Evolutionary conservation across 2,888 invertebrate genomes (phyloP), one percentile per base, ranked within the genome.

Genomic region (Athalia cordata): DNA sequence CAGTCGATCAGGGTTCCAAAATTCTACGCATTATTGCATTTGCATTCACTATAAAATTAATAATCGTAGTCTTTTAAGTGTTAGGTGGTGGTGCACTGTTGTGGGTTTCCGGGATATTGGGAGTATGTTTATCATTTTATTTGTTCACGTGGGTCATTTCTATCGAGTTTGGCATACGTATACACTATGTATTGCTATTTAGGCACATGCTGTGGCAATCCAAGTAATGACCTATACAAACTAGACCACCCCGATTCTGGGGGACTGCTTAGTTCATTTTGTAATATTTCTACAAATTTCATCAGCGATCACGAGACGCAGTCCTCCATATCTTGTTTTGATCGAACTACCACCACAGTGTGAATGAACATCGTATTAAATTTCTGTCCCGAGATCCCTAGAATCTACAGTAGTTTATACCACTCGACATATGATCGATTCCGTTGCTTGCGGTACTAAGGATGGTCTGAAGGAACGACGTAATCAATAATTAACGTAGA

Each of bases 41-140:
- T 55, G 61, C 62, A 65, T 75, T 79, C 67, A 65, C 77, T 67
- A 78, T 74, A 29, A 79, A 78, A 81, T 82, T 80, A 83, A 80
- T 79, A 81, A 75, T 81, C 78, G 45, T 72, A 72, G 72, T 72
- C 52, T 59, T 13, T 68, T 57, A 59, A 61, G 47, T 75, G 75
- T 49, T 62, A 50, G 74, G 65, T 78, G 65, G 78, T 78, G 78
- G 55, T 74, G 50, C 52, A 68, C 78, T 74, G 78, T 72, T 78
- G 78, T 74, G 74, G 72, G 78, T 78, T 64, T 78, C 52, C 61
- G 74, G 78, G 78, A 75, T 75, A 75, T 52, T 75, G 75, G 62
- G 75, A 13, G 47, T 59, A 8, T 68, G 13, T 62, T 62, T 62
- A 62, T 50, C 49, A 62, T 61, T 75, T 13, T 49, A 47, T 45